phyloP scores from a whole-genome alignment of 2,888 invertebrate species.

The Cynaeus angustus region DNA sequence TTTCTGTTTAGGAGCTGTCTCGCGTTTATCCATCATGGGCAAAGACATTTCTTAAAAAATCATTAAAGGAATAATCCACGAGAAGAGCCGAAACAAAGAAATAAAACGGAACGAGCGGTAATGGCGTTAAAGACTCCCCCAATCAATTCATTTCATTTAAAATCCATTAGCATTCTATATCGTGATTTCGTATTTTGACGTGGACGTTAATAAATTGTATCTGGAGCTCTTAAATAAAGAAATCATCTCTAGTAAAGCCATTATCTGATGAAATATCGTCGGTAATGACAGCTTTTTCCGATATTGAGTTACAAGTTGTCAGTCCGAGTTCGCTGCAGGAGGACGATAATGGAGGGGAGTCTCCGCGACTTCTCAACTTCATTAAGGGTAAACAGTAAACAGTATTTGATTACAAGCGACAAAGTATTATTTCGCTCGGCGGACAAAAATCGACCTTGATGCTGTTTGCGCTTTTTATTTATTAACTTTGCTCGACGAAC shows the following conservation, averaged over 20 bases:
- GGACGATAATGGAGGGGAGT: conserved; percentile 42
- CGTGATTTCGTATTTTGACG: conserved; percentile 41
- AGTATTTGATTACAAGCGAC: conserved; percentile 51
- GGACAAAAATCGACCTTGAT: conserved; percentile 40
- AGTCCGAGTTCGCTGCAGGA: conserved; percentile 48
- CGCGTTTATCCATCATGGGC: conserved; percentile 13
- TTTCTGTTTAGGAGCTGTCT: conserved; percentile 37
- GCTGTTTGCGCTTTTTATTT: conserved; percentile 42
- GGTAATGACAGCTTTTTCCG: conserved; percentile 60
- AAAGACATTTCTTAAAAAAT: neutral
- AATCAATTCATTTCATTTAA: conserved; percentile 36
- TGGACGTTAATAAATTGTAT: conserved; percentile 52
- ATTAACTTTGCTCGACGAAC: conserved; percentile 38
- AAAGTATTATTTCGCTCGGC: conserved; percentile 36
- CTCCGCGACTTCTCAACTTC: conserved; percentile 49
- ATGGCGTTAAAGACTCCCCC: conserved; percentile 19
- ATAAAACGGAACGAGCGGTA: conserved; percentile 17
- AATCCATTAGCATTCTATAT: conserved; percentile 44
- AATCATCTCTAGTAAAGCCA: conserved; percentile 53
- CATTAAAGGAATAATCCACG: conserved; percentile 18
- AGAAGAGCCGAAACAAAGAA: conserved; percentile 8
- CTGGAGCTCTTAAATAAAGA: conserved; percentile 49
- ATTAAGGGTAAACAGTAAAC: conserved; percentile 51
- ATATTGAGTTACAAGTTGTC: conserved; percentile 62
- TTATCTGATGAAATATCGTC: conserved; percentile 56